phyloP scores from a whole-genome alignment of 2,888 invertebrate genomes.

The Torymus aiolomorphi region DNA sequence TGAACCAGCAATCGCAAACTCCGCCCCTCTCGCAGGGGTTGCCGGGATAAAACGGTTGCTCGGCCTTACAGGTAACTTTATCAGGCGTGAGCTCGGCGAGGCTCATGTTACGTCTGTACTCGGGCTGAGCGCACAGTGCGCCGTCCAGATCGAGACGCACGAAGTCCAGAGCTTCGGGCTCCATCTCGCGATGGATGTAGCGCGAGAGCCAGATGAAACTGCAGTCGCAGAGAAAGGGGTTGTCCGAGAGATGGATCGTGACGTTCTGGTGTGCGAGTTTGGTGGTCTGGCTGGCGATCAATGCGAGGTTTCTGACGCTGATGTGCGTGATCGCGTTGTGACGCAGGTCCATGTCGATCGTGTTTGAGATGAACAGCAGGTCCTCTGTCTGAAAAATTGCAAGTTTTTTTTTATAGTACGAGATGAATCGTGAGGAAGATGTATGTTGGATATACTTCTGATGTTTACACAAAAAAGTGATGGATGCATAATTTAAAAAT shows the following conservation, averaged over 20 bases:
- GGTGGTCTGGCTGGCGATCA: conserved; percentile 45
- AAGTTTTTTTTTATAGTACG: too few relatives aligned
- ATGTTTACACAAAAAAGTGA: too few relatives aligned
- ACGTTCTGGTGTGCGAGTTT: conserved; percentile 60
- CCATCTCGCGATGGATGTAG: conserved; percentile 75
- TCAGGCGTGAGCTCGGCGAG: conserved; percentile 71
- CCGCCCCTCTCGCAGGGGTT: conserved; percentile 39
- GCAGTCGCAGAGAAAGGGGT: conserved; percentile 82
- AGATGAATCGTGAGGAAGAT: too few relatives aligned
- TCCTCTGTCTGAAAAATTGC: conserved; percentile 55
- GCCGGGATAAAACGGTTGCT: not conserved
- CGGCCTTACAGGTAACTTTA: conserved; percentile 56
- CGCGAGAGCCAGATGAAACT: conserved; percentile 77
- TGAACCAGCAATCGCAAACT: conserved; percentile 77
- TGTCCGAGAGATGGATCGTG: conserved; percentile 77
- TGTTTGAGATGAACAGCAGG: conserved; percentile 66
- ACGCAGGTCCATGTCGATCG: conserved; percentile 77
- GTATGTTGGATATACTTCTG: too few relatives aligned
- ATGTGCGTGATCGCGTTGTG: conserved; percentile 77
- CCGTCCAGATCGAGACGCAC: conserved; percentile 73
- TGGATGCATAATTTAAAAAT: too few relatives aligned
- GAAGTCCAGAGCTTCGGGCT: conserved; percentile 68
- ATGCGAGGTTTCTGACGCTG: conserved; percentile 20
- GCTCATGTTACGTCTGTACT: conserved; percentile 60
- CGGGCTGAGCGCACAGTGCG: conserved; percentile 76